Conservation (phyloP, 2,888 invertebrate species). For the Drosophila dives region DNA sequence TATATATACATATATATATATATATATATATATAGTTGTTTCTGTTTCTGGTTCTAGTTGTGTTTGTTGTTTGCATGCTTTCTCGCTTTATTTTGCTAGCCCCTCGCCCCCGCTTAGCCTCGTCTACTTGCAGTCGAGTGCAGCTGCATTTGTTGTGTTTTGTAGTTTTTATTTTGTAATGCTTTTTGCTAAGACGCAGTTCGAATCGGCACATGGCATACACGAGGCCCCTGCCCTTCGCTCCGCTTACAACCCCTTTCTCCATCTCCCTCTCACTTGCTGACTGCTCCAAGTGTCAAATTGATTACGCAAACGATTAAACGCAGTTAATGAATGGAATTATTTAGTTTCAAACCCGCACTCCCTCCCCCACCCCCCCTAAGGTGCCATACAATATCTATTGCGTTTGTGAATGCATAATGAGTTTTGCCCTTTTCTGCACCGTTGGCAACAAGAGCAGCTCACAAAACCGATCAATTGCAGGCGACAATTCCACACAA, state of each 20-base stretch:
- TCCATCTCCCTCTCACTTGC: neutral
- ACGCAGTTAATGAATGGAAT: constrained; percentile 72
- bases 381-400: constrained; percentile 5
- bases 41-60: constrained; percentile 6
- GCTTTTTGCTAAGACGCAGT: constrained; percentile 57
- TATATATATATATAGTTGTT: constrained; percentile 2
- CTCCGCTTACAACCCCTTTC: too few species aligned
- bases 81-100: constrained; percentile 42
- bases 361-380: neutral
- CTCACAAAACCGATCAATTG: neutral
- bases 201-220: constrained; percentile 37
- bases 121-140: constrained; percentile 16
- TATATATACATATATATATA: neutral
- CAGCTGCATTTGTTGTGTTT: constrained; percentile 30
- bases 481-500: neutral
- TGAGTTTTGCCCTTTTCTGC: constrained; percentile 9
- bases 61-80: constrained; percentile 37
- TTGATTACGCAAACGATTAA: constrained; percentile 72
- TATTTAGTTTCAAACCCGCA: constrained; percentile 19
- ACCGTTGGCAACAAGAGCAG: neutral
- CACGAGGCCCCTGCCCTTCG: neutral
- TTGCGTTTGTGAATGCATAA: constrained; percentile 38
- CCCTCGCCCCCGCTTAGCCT: neutral
- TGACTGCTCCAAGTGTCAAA: constrained; percentile 70
- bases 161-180: constrained; percentile 11